Evolutionary conservation across 2,113 vertebrate genomes (phyloP).

Genomic region (Tachysurus fulvidraco): DNA sequence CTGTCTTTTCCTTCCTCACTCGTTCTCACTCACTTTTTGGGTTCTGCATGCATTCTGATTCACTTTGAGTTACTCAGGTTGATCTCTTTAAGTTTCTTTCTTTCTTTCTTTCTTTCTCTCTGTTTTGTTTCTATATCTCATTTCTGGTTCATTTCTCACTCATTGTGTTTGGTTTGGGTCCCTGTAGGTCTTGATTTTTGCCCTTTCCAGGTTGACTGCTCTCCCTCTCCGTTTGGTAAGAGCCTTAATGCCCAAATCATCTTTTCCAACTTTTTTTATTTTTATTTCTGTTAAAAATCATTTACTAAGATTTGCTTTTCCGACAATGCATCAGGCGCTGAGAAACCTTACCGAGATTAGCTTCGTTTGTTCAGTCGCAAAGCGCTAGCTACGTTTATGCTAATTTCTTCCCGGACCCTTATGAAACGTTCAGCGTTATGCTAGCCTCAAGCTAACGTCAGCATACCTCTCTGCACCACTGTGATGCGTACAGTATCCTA

Average conservation of each 20-base stretch:
- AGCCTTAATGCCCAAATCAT: slow-evolving; percentile 79
- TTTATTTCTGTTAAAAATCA: slow-evolving; percentile 17
- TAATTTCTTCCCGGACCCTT: background rate
- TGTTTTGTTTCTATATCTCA: background rate
- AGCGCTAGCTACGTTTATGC: background rate
- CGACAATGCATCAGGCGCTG: slow-evolving; percentile 3
- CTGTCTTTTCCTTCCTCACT: background rate
- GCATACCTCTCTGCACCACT: background rate
- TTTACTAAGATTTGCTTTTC: slow-evolving; percentile 49
- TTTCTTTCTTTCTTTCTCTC: slow-evolving; percentile 48
- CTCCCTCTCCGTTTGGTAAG: slow-evolving; percentile 99
- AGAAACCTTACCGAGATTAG: background rate
- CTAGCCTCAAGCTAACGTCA: background rate
- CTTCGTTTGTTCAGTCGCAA: background rate
- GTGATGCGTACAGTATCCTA: background rate
- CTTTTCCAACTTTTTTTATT: slow-evolving; percentile 46
- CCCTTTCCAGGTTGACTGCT: slow-evolving; percentile 98
- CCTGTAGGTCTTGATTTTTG: slow-evolving; percentile 99
- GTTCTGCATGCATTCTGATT: background rate
- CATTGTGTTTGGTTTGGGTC: slow-evolving; percentile 97
- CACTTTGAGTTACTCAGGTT: slow-evolving; percentile 41
- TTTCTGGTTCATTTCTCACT: slow-evolving; percentile 71
- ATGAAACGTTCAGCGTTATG: background rate
- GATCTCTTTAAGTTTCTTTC: slow-evolving; percentile 53
- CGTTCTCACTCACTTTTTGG: background rate